Percentiles rank a stretch among this genome's conserved stretches.
Conservation (phyloP, 2,113 vertebrate species). For the Hiodon alosoides region DNA sequence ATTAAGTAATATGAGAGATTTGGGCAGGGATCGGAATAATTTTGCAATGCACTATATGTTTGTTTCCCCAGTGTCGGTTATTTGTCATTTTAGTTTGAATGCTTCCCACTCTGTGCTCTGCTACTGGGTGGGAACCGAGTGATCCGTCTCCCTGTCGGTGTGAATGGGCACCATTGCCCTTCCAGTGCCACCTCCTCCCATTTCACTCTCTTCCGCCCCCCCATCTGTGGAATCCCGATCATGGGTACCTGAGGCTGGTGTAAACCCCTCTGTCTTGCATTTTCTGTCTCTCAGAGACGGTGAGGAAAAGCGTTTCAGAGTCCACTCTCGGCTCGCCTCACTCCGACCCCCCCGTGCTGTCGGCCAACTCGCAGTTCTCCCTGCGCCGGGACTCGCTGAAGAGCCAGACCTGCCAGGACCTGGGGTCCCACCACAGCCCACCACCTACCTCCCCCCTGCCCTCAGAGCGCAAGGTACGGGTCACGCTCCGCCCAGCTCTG, state of each 20-base stretch:
- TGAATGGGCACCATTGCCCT: not conserved
- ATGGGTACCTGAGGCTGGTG: not conserved
- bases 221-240: constrained; percentile 3
- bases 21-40: no score
- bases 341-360: constrained; percentile 50
- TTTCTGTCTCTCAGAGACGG: constrained; percentile 44
- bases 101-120: no score
- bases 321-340: constrained; percentile 60
- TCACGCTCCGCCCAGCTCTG: not conserved
- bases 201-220: not conserved
- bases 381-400: constrained; percentile 60
- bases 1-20: no score
- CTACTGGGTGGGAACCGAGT: no score
- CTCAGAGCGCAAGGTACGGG: constrained; percentile 39
- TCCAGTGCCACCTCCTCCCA: not conserved
- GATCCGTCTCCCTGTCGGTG: not conserved
- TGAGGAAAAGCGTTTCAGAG: constrained; percentile 77
- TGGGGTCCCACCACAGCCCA: constrained; percentile 47
- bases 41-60: no score
- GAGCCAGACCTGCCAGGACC: constrained; percentile 68
- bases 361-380: constrained; percentile 29
- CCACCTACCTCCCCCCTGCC: constrained; percentile 32
- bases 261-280: not conserved
- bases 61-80: no score
- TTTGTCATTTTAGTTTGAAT: no score